Evolutionary conservation across 2,888 invertebrate species (phyloP).

Genomic region (Ischnura elegans): DNA sequence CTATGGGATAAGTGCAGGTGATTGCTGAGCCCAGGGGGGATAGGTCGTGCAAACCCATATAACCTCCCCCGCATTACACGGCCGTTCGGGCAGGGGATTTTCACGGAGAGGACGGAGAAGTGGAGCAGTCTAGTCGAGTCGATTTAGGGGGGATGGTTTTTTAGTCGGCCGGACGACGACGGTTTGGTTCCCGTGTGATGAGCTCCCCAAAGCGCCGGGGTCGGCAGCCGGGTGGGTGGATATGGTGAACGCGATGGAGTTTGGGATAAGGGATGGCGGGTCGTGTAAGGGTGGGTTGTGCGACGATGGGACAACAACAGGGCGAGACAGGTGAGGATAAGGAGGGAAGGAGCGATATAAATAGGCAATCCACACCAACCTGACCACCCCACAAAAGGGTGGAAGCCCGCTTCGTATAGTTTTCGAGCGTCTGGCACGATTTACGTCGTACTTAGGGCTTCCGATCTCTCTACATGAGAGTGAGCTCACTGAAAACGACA

Average conservation of each 20-base stretch:
- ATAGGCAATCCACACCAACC: not conserved
- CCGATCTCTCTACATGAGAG: too few species aligned
- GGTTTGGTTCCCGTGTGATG: not conserved
- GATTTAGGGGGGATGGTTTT: constrained; percentile 19
- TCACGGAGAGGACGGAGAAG: not conserved
- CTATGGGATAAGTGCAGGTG: too few species aligned
- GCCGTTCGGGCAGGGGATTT: not conserved
- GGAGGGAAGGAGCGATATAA: not conserved
- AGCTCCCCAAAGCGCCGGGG: not conserved
- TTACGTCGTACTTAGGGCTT: too few species aligned
- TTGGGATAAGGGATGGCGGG: not conserved
- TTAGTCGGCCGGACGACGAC: not conserved
- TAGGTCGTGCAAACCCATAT: not conserved
- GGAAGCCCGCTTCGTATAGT: too few species aligned
- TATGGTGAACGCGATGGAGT: not conserved
- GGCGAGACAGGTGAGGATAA: not conserved
- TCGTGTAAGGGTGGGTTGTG: not conserved
- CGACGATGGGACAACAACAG: not conserved
- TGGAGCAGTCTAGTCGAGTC: not conserved
- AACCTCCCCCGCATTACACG: not conserved
- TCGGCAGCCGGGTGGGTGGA: not conserved
- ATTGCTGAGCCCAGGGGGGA: not conserved
- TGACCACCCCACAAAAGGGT: too few species aligned
- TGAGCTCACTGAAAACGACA: too few species aligned
- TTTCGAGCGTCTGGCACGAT: too few species aligned